Percentiles rank a stretch among this genome's conserved stretches.
Conservation (phyloP, 2,113 vertebrate genomes). For the Gopherus flavomarginatus region DNA sequence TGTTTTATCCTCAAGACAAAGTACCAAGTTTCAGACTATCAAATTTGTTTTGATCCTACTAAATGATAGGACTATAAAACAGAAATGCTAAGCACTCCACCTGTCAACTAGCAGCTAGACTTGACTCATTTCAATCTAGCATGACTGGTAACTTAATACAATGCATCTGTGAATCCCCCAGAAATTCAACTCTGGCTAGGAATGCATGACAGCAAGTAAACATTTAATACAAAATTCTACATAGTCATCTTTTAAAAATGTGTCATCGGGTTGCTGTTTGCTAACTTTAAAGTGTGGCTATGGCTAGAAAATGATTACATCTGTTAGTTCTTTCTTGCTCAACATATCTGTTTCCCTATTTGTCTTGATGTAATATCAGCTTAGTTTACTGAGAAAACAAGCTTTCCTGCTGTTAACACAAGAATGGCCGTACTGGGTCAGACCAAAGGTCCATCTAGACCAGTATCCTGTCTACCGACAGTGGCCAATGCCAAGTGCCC, state of each 20-base stretch:
- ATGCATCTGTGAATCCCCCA: conserved; percentile 35
- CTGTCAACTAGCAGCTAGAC: conserved; percentile 36
- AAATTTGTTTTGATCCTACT: conserved; percentile 3
- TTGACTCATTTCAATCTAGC: conserved; percentile 34
- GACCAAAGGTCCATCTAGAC: too few relatives aligned
- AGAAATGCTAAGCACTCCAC: conserved; percentile 47
- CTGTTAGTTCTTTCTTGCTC: background rate
- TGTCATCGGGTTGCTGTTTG: background rate
- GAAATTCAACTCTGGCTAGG: conserved; percentile 40
- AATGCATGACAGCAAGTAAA: background rate
- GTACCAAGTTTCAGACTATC: conserved; percentile 35
- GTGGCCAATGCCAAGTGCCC: too few relatives aligned
- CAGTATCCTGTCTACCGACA: too few relatives aligned
- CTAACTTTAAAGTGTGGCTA: background rate
- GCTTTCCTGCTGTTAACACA: rapidly evolving
- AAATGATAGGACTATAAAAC: background rate
- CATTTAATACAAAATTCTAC: background rate
- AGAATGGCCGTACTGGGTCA: too few relatives aligned
- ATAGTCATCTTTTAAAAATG: background rate
- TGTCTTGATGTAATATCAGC: background rate
- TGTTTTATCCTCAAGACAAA: background rate
- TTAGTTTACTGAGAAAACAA: background rate
- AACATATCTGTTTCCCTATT: background rate
- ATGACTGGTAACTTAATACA: conserved; percentile 30
- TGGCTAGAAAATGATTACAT: background rate